Evolutionary conservation across 2,797 vertebrate genomes (phyloP).

Genomic region (Staurois parvus): DNA sequence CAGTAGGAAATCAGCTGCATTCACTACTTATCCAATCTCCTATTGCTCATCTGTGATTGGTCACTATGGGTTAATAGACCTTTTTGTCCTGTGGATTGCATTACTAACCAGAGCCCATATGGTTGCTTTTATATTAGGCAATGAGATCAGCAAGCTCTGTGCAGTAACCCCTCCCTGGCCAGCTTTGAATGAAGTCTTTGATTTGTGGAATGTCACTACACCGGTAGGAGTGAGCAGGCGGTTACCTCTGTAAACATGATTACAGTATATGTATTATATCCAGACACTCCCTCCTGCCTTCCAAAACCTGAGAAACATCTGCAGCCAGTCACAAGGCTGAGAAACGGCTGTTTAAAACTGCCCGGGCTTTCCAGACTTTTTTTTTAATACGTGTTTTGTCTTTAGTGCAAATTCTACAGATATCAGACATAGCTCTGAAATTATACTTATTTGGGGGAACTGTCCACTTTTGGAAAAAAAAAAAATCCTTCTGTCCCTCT

Average conservation of each 20-base stretch:
- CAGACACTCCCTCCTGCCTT: neutral
- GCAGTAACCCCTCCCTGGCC: conserved; percentile 8
- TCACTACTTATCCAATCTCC: no score
- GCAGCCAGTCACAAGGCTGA: neutral
- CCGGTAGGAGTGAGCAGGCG: conserved; percentile 39
- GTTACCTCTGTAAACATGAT: neutral
- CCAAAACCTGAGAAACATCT: neutral
- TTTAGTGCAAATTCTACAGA: neutral
- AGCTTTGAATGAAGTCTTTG: conserved; percentile 43
- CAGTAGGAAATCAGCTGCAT: no score
- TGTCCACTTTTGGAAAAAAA: no score
- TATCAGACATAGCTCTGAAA: neutral
- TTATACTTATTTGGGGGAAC: no score
- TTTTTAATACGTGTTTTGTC: neutral
- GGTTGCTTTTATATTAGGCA: neutral
- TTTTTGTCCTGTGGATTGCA: no score
- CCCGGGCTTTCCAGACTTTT: neutral
- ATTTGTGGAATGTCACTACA: conserved; percentile 39
- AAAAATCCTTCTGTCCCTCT: no score
- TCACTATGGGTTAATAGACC: no score
- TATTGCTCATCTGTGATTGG: no score
- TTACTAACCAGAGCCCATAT: no score
- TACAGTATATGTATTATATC: conserved; percentile 22
- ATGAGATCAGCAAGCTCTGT: neutral
- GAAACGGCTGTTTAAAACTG: neutral